A percentile compares a stretch with the other conserved stretches of the same genome.
Conservation (phyloP, 2,888 invertebrate genomes). For the Hecatera dysodea region DNA sequence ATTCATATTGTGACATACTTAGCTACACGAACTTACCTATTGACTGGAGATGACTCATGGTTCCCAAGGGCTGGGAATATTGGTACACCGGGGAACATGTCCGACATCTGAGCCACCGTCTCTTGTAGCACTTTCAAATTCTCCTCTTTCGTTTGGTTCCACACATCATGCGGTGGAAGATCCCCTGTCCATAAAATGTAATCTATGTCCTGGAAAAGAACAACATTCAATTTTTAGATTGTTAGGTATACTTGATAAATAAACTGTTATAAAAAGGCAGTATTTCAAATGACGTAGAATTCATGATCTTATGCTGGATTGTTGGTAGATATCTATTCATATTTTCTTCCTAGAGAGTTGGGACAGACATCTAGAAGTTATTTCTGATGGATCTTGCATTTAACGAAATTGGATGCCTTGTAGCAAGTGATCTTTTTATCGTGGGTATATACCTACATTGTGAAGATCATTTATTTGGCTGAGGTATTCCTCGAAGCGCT, state of each 20-base stretch:
- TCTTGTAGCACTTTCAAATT: constrained; percentile 96
- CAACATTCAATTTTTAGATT: not conserved
- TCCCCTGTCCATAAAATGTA: constrained; percentile 99
- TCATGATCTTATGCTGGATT: not conserved
- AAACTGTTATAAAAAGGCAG: not conserved
- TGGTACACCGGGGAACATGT: constrained; percentile 97
- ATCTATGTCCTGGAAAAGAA: constrained; percentile 94
- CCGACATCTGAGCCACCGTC: constrained; percentile 96
- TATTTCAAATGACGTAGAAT: not conserved
- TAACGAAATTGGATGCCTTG: not conserved
- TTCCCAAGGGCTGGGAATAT: constrained; percentile 99
- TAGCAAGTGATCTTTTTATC: not conserved
- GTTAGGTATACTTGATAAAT: not conserved
- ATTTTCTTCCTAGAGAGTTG: not conserved
- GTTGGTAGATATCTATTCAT: not conserved
- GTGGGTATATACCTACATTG: not conserved
- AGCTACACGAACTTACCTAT: constrained; percentile 91
- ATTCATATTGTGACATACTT: constrained; percentile 1
- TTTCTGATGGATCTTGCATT: not conserved
- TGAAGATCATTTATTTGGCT: not conserved
- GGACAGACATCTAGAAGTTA: not conserved
- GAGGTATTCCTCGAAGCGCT: no score
- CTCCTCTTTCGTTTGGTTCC: constrained; percentile 97
- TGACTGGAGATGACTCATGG: constrained; percentile 98
- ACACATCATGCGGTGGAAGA: constrained; percentile 98